Percentiles rank a stretch among this genome's conserved stretches.
phyloP scores from a whole-genome alignment of 2,888 invertebrate genomes.

The Drosophila formosana region DNA sequence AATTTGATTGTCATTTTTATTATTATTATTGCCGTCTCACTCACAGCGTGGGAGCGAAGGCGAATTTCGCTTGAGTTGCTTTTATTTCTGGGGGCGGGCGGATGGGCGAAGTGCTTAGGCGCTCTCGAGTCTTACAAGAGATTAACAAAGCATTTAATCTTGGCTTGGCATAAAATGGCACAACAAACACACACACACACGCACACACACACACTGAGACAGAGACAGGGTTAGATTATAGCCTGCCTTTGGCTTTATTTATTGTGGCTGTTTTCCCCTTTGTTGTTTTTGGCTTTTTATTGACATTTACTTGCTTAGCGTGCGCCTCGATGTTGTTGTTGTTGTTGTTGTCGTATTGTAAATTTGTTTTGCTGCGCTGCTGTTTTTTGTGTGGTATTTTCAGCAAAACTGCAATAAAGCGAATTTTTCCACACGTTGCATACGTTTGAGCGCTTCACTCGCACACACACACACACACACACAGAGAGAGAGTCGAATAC shows the following conservation, averaged over 20 bases:
- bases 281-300: constrained; percentile 49
- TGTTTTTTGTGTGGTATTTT: constrained; percentile 52
- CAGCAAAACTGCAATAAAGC: constrained; percentile 68
- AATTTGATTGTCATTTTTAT: constrained; percentile 61
- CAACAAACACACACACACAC: constrained; percentile 26
- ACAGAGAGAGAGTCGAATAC: background rate
- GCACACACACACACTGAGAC: constrained; percentile 30
- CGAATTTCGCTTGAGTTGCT: constrained; percentile 43
- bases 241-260: constrained; percentile 46
- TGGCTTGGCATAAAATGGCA: constrained; percentile 64
- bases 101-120: constrained; percentile 35
- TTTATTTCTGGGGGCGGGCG: constrained; percentile 36
- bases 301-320: constrained; percentile 77
- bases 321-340: constrained; percentile 34
- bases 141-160: constrained; percentile 77
- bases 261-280: constrained; percentile 19
- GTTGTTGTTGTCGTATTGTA: constrained; percentile 37
- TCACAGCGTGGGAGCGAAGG: constrained; percentile 9
- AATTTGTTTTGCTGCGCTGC: constrained; percentile 33
- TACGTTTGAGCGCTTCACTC: constrained; percentile 67
- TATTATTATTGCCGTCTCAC: constrained; percentile 43
- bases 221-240: constrained; percentile 32
- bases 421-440: constrained; percentile 74
- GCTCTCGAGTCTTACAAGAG: constrained; percentile 53
- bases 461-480: constrained; percentile 34